Percentiles rank a stretch among this genome's conserved stretches.
phyloP scores from a whole-genome alignment of 1,140 invertebrate genomes.

The Batillaria attramentaria region DNA sequence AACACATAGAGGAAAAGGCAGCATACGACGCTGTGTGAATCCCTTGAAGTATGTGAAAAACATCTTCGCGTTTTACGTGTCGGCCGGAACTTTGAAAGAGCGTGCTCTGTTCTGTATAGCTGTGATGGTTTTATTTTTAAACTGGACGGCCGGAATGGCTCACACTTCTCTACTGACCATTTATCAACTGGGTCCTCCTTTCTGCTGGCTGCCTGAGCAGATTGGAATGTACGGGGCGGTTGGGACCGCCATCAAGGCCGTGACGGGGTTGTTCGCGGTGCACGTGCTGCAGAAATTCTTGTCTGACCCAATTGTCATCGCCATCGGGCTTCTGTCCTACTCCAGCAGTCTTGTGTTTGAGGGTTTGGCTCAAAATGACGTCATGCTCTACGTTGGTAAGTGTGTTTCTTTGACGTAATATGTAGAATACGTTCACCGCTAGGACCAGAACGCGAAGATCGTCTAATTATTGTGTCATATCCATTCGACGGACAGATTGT shows the following conservation, averaged over 20 bases:
- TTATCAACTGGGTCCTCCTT: conserved; percentile 14
- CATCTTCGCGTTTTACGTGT: conserved; percentile 22
- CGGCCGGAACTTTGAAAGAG: not conserved
- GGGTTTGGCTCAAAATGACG: not conserved
- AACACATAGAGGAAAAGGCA: too few relatives aligned
- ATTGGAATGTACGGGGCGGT: conserved; percentile 13
- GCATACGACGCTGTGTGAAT: not conserved
- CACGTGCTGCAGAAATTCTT: not conserved
- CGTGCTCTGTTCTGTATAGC: not conserved
- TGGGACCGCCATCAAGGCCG: not conserved
- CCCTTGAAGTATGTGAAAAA: conserved; percentile 9
- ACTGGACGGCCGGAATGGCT: not conserved
- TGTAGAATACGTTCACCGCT: too few relatives aligned
- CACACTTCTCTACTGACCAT: not conserved
- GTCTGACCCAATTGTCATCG: not conserved
- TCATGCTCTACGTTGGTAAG: not conserved
- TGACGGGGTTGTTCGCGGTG: not conserved
- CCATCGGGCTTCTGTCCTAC: not conserved
- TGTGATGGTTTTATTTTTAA: not conserved
- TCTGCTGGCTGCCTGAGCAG: conserved; percentile 30
- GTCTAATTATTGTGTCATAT: too few relatives aligned
- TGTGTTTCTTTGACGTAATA: not conserved
- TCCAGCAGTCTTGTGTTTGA: not conserved
- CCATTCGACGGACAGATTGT: too few relatives aligned
- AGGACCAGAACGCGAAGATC: too few relatives aligned